These are phyloP conservation scores for Ophonus ardosiacus DNA, from an alignment of 2,888 invertebrate species.

Conservation along the genomic window DNA sequence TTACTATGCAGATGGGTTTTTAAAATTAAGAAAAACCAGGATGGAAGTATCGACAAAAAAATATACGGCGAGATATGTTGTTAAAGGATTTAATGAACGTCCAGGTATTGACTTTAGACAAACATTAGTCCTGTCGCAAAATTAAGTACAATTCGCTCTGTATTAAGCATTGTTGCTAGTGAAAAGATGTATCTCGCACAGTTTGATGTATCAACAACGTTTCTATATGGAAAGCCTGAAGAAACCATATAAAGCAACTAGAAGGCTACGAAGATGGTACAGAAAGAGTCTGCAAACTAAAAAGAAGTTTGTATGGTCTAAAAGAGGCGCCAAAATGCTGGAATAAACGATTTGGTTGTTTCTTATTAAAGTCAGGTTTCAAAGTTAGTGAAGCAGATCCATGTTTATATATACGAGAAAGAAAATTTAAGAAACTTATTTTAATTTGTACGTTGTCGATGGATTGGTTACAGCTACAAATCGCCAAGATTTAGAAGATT, in stretches of 20 bases:
- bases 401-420: slow-evolving; percentile 67
- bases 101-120: slow-evolving; percentile 68
- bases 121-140: slow-evolving; percentile 70
- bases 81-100: slow-evolving; percentile 69
- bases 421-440: slow-evolving; percentile 20
- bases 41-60: slow-evolving; percentile 68
- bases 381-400: no score
- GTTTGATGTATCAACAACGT: slow-evolving; percentile 67
- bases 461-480: slow-evolving; percentile 63
- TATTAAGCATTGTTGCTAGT: slow-evolving; percentile 68
- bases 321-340: slow-evolving; percentile 70
- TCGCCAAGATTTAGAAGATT: slow-evolving; percentile 40
- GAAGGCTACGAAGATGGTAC: no score
- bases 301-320: slow-evolving; percentile 70
- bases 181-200: slow-evolving; percentile 67
- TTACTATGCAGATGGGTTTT: slow-evolving; percentile 69
- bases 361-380: slow-evolving; percentile 67
- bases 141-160: slow-evolving; percentile 66
- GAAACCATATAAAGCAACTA: slow-evolving; percentile 70
- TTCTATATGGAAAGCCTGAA: slow-evolving; percentile 68
- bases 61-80: slow-evolving; percentile 69
- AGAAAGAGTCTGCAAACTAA: slow-evolving; percentile 69
- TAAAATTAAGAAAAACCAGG: slow-evolving; percentile 68
- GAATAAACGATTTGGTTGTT: slow-evolving; percentile 68
- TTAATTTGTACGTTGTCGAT: slow-evolving; percentile 55